phyloP scores from a whole-genome alignment of 2,113 vertebrate species.

The Sterna hirundo region DNA sequence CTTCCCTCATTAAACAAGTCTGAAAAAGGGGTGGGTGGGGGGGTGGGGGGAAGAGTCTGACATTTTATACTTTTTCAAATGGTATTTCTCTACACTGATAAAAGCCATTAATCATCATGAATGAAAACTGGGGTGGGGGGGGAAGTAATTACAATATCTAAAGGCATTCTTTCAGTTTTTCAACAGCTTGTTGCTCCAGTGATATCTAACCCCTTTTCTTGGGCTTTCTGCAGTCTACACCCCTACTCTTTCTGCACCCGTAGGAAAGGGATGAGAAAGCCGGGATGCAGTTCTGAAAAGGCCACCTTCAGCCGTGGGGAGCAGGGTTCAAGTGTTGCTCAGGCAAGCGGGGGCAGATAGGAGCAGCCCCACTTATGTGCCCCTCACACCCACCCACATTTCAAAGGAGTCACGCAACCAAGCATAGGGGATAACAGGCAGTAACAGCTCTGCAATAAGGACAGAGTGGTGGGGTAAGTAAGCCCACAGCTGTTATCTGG shows the following conservation, averaged over 20 bases:
- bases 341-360: background rate
- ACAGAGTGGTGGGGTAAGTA: background rate
- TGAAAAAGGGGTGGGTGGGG: fast-evolving
- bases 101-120: background rate
- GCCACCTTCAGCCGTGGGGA: background rate
- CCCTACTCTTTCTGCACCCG: background rate
- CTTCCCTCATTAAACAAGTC: background rate
- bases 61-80: background rate
- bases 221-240: background rate
- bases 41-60: background rate
- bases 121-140: fast-evolving
- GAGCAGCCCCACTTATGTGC: background rate
- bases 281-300: fast-evolving
- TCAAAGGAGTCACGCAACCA: background rate
- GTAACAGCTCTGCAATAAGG: background rate
- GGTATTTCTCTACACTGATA: background rate
- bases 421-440: background rate
- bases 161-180: background rate
- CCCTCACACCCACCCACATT: background rate
- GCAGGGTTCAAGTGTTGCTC: background rate
- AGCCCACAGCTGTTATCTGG: background rate
- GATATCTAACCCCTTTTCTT: background rate
- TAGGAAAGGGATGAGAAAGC: background rate
- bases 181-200: background rate
- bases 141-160: background rate